Evolutionary conservation across 1,140 invertebrate genomes (phyloP), one percentile per base, ranked within the genome.

Genomic region (Tetragnatha versicolor): DNA sequence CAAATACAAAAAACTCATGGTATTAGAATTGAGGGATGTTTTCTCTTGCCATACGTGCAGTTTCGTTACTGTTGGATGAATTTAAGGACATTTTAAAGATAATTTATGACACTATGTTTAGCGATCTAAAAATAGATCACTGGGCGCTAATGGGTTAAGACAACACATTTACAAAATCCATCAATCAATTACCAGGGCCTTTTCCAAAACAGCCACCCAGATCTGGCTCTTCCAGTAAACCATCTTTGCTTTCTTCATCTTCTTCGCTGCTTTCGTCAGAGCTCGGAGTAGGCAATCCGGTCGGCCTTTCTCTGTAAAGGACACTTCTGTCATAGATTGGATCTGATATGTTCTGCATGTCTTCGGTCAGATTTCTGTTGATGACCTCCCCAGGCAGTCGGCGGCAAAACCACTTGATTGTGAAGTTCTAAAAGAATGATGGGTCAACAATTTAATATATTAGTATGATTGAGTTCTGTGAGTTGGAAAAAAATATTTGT

Each of bases 131-230:
- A n/a, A n/a, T n/a, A n/a, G n/a, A n/a, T n/a, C n/a, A n/a, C n/a
- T n/a, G n/a, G n/a, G n/a, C n/a, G n/a, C n/a, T n/a, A n/a, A n/a
- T n/a, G n/a, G n/a, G n/a, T n/a, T 10, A 49, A 0, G 20, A 7
- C 42, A 4, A 45, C 25, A 42, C 6, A 47, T 17, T 47, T 55
- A n/a, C n/a, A n/a, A n/a, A n/a, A n/a, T n/a, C n/a, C n/a, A n/a
- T n/a, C n/a, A n/a, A n/a, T n/a, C n/a, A n/a, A n/a, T n/a, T n/a
- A 75, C 80, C 82, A 25, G 83, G 83, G 12, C 83, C 83, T 45
- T 81, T 81, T 25, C 83, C 82, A 76, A 83, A 83, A 63, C 83
- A 83, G 1, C 83, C 83, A 4, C 83, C 83, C 25, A 75, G 55
- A 80, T 81, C 82, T 29, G 42, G 47, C 42, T 80, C 70, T 51